phyloP scores from a whole-genome alignment of 1,140 invertebrate species.

The Acyrthosiphon pisum region DNA sequence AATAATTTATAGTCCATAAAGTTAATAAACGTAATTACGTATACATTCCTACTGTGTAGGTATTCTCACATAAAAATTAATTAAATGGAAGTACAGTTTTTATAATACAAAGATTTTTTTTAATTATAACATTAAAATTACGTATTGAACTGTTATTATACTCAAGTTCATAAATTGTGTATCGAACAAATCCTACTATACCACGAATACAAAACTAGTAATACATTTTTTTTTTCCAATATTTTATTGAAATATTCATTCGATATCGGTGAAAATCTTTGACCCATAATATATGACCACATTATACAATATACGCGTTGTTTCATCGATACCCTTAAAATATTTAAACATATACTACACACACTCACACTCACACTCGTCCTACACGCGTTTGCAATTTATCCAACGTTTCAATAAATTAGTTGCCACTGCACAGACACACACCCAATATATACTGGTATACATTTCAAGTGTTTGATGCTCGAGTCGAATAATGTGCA shows the following conservation, averaged over 20 bases:
- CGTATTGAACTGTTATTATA: not conserved
- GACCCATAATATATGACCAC: not conserved
- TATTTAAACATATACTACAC: not conserved
- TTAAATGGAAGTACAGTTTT: not conserved
- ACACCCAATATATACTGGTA: not conserved
- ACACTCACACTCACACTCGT: no score
- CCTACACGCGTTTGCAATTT: not conserved
- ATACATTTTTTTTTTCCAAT: not conserved
- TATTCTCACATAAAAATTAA: not conserved
- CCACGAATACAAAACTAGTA: not conserved
- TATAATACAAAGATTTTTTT: no score
- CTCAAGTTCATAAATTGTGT: not conserved
- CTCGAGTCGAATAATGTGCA: not conserved
- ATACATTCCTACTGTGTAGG: not conserved
- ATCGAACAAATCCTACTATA: not conserved
- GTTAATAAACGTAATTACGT: not conserved
- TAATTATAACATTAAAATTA: not conserved
- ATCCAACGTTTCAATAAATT: not conserved
- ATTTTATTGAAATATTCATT: not conserved
- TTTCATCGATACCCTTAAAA: constrained; percentile 17
- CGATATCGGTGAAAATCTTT: not conserved
- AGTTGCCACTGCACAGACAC: not conserved
- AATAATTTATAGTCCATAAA: not conserved
- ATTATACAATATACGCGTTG: not conserved
- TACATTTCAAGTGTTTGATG: not conserved